Base-by-base conservation (phyloP, 2,797 vertebrate species). In the Sphenopsis melanotis region DNA sequence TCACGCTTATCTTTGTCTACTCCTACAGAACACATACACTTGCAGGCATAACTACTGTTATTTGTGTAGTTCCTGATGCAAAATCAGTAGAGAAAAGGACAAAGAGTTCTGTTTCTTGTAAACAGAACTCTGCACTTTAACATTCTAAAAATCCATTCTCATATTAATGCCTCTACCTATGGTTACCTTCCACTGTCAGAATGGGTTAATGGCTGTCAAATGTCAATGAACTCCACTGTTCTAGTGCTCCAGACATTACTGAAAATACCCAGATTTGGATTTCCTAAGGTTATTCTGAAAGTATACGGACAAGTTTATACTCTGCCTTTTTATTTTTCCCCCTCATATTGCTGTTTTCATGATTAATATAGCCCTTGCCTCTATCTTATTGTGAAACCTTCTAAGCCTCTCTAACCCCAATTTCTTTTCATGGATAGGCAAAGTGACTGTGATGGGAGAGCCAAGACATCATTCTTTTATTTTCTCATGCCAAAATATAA, bases 401-500 rank as follows among this genome's bases (percentile, higher is more conserved):
- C 61, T 81, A 52, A 71, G 32, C 22, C 39, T 70, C 55, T 93
- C 68, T 89, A 78, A 88, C 41, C 50, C 71, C 60, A 83, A 15
- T 63, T 65, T 78, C 60, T 57, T 78, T 30, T 41, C 12, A 15
- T 16, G 47, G 14, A 39, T n/a, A 49, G 17, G 50, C 37, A 69
- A 77, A 89, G 32, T 2, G 1, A 36, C 49, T 64, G 18, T 17
- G 34, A 59, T 15, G 15, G 44, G 47, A 82, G 23, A 76, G 63
- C 37, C 76, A 69, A 82, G 44, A 34, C 50, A 89, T 56, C 39
- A 52, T 61, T 77, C 8, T 72, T 70, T 44, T 84, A 0, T 74
- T 90, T 89, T 50, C 46, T 90, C 18, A 41, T 44, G 29, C 27
- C 61, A 82, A 88, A 50, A 61, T 65, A 68, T 64, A 86, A 92